Percentiles rank a stretch among this genome's conserved stretches.
phyloP scores from a whole-genome alignment of 2,888 invertebrate species.

The Phlogophora meticulosa region DNA sequence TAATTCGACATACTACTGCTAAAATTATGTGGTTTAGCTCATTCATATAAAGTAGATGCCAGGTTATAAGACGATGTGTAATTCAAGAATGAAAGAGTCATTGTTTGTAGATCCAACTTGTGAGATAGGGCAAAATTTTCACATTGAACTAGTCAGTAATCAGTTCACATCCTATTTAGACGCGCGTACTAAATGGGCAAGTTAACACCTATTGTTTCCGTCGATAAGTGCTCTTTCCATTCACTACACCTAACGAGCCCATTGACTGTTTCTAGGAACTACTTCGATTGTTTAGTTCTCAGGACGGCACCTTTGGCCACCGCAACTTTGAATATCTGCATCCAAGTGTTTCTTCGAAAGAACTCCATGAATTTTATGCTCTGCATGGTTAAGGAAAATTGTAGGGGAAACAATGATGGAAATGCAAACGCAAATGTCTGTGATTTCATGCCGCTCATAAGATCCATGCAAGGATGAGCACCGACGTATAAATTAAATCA shows the following conservation, averaged over 20 bases:
- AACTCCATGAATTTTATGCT: constrained; percentile 60
- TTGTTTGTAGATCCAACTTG: constrained; percentile 17
- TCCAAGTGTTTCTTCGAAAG: constrained; percentile 68
- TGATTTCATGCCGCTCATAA: constrained; percentile 60
- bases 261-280: constrained; percentile 80
- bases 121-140: constrained; percentile 28
- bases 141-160: constrained; percentile 71
- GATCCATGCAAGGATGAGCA: constrained; percentile 72
- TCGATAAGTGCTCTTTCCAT: constrained; percentile 77
- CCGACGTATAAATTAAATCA: constrained; percentile 71
- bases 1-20: too few species aligned
- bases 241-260: constrained; percentile 74
- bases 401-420: constrained; percentile 60
- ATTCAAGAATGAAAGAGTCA: constrained; percentile 4
- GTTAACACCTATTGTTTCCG: constrained; percentile 84
- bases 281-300: constrained; percentile 80
- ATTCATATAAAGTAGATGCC: constrained; percentile 19
- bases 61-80: constrained; percentile 9
- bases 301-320: constrained; percentile 78
- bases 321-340: constrained; percentile 70
- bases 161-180: constrained; percentile 78
- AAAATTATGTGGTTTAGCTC: too few species aligned
- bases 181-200: constrained; percentile 74
- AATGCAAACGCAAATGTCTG: constrained; percentile 35
- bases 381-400: constrained; percentile 74